Evolutionary conservation across 2,888 invertebrate genomes (phyloP), one percentile per base, ranked within the genome.

Genomic region (Caenorhabditis uteleia): DNA sequence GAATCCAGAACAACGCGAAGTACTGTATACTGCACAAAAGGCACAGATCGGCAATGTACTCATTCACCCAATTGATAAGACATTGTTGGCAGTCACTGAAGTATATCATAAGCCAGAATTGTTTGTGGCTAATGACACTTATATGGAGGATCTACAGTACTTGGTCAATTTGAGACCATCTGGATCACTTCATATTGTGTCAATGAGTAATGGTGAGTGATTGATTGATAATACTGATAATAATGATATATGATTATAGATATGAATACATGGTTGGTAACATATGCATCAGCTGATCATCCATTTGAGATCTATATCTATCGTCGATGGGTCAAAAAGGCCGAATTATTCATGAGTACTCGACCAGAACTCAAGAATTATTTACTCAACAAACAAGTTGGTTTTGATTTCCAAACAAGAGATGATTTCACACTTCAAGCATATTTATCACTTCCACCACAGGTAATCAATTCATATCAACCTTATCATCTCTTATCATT

Each of bases 21-120:
- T 78, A 14, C 74, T 81, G 40, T 81, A 81, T 66, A 75, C 71
- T 2, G 78, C 80, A 5, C 75, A 74, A 10, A 69, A 68, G 18
- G 76, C 81, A 0, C 80, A 81, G 47, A 81, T 81, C 44, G 77
- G 77, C 20, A 71, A 75, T 18, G 77, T 81, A 18, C 55, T 81
- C 34, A 75, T 80, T 47, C 81, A 81, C 53, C 79, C 79, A 1
- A 50, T 58, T 31, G 81, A 81, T 34, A 72, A 77, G 45, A 81
- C 78, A 7, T 70, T 81, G 6, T 60, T 81, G 8, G 77, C 79
- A 12, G 74, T 81, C 18, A 74, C 77, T 1, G 81, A 81, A 59
- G 70, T 77, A 45, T 81, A 81, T 48, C 79, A 81, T 70, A 79
- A 80, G 58, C 81, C 81, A 10, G 80, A 81, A 45, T 65, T 80